Evolutionary conservation across 2,888 invertebrate genomes (phyloP), one percentile per base, ranked within the genome.

Genomic region (Drosophila emarginata): DNA sequence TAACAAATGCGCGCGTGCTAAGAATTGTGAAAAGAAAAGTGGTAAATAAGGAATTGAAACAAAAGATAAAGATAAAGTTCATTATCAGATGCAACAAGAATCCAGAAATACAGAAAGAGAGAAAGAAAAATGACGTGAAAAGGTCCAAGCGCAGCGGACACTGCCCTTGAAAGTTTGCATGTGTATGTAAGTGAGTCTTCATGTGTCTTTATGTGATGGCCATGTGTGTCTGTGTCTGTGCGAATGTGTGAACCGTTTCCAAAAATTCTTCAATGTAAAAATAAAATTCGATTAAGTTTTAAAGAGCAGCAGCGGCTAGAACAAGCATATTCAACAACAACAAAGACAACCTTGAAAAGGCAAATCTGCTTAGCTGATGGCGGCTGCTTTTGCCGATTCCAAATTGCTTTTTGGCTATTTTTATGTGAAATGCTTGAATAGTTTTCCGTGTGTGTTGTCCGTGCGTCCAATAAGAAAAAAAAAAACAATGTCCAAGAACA

Each of bases 341-440:
- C 80, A 82, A 78, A 71, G 74, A 77, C 82, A 82, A 82, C 87
- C 87, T 82, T 82, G 82, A 82, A 86, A 78, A 74, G 75, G 80
- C 80, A 83, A 63, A 62, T 50, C 68, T 2, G 9, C 32, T 32
- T 9, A 6, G 28, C 28, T 28, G 6, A 28, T 28, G 18, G 36
- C 70, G 64, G 57, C 57, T 60, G 76, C 61, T 59, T 26, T 12
- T 50, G 72, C 57, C 50, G 59, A 67, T 67, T 45, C 45, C 45
- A 45, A 9, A 21, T 54, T 15, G 28, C 18, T 40, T 32, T 62
- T 71, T 71, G 66, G 75, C 85, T 79, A 87, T 84, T 84, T 84
- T 68, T 78, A 74, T 62, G 57, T 74, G 76, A 77, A 73, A 65
- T 67, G 67, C 67, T 79, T 68, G 72, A 79, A 75, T 71, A 68